Conservation (phyloP, 2,888 invertebrate species). For the Mechanitis messenoides region DNA sequence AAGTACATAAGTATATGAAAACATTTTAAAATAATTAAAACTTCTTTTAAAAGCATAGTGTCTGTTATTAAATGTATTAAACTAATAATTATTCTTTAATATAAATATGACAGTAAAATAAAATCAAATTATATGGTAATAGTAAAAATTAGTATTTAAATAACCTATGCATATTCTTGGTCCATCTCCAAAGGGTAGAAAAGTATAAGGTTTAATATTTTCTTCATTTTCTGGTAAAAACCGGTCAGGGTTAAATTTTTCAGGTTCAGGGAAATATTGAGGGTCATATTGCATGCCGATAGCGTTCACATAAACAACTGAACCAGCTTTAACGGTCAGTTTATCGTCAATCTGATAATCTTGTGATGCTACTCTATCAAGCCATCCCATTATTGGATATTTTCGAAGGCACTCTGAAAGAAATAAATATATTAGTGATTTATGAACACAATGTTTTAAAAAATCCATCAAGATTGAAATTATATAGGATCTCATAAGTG, state of each 20-base stretch:
- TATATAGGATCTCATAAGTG: too few relatives aligned
- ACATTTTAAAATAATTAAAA: too few relatives aligned
- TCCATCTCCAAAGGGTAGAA: slow-evolving; percentile 73
- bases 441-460: too few relatives aligned
- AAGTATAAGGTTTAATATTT: slow-evolving; percentile 41
- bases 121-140: background rate
- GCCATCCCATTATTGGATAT: slow-evolving; percentile 49
- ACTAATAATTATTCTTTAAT: too few relatives aligned
- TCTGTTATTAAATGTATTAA: too few relatives aligned
- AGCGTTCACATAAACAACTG: slow-evolving; percentile 39
- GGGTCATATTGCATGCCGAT: slow-evolving; percentile 55
- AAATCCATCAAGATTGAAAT: too few relatives aligned
- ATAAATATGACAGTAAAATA: too few relatives aligned
- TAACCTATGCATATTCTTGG: slow-evolving; percentile 77
- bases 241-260: slow-evolving; percentile 71
- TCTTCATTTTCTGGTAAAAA: slow-evolving; percentile 72
- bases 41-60: too few relatives aligned
- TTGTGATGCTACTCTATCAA: slow-evolving; percentile 39
- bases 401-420: slow-evolving; percentile 48
- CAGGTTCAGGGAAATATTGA: slow-evolving; percentile 67
- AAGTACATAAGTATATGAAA: background rate
- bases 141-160: slow-evolving; percentile 2
- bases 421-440: background rate
- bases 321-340: slow-evolving; percentile 43
- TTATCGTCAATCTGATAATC: slow-evolving; percentile 45